These are phyloP conservation scores for Rhinoptilus africanus DNA, from an alignment of 2,113 vertebrate genomes.

Conservation along the genomic window DNA sequence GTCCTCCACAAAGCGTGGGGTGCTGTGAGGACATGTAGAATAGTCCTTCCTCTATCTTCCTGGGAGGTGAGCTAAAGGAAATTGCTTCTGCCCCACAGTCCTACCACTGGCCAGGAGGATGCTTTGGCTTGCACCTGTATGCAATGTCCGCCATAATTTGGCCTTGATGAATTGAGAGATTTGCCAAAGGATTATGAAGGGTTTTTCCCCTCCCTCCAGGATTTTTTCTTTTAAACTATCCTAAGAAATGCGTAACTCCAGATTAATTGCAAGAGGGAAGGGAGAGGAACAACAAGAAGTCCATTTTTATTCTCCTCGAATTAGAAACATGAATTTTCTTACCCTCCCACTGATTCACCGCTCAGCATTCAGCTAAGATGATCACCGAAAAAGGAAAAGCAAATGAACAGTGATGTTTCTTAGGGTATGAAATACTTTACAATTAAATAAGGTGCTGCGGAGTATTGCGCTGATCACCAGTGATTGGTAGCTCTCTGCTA, in stretches of 20 bases:
- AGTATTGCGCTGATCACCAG: constrained; percentile 68
- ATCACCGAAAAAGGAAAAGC: constrained; percentile 76
- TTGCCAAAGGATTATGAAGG: not conserved
- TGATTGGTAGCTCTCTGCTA: constrained; percentile 77
- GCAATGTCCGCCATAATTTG: not conserved
- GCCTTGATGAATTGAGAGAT: not conserved
- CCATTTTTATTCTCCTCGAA: constrained; percentile 61
- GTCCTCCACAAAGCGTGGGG: not conserved
- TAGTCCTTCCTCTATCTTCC: not conserved
- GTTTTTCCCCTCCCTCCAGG: not conserved
- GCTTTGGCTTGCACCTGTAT: not conserved
- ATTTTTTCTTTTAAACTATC: not conserved
- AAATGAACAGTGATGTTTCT: constrained; percentile 72
- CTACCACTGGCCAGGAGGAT: not conserved
- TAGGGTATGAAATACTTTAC: constrained; percentile 78
- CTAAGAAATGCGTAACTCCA: not conserved
- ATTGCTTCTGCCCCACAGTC: not conserved
- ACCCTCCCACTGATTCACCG: constrained; percentile 73
- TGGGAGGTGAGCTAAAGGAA: not conserved
- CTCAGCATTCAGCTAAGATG: constrained; percentile 72
- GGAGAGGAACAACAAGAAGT: constrained; percentile 45
- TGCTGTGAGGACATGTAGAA: not conserved
- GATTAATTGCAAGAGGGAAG: not conserved
- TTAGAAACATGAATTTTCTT: constrained; percentile 74
- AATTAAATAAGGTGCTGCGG: constrained; percentile 75